Percentiles rank a stretch among this genome's conserved stretches.
These are phyloP conservation scores for Pachypeltis micranthus DNA, from an alignment of 1,140 invertebrate genomes.

Conservation along the genomic window DNA sequence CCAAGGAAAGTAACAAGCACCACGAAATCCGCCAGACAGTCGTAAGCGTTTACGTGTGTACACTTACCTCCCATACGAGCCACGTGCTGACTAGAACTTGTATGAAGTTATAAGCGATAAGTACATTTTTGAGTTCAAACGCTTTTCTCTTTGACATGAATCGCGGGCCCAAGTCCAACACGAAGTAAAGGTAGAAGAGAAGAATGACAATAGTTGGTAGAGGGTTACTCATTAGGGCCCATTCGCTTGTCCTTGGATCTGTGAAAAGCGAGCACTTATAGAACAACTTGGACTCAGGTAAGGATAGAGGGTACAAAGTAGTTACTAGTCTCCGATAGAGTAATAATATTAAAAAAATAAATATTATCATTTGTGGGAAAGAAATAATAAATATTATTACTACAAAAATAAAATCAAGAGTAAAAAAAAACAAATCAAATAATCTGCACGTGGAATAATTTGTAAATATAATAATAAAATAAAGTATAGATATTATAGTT, in stretches of 20 bases:
- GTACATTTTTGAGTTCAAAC: slow-evolving; percentile 58
- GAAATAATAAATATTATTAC: too few species aligned
- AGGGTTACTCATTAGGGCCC: slow-evolving; percentile 73
- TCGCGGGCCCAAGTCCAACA: slow-evolving; percentile 53
- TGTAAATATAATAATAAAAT: too few species aligned
- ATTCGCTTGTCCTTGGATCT: slow-evolving; percentile 74
- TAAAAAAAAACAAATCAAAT: too few species aligned
- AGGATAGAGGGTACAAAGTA: neutral
- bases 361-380: neutral
- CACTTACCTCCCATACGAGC: slow-evolving; percentile 54
- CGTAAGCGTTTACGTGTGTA: too few species aligned
- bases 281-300: neutral
- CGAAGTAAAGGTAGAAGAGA: slow-evolving; percentile 63
- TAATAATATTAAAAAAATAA: neutral
- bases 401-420: too few species aligned
- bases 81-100: slow-evolving; percentile 57
- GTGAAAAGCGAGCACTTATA: too few species aligned
- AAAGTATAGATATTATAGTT: too few species aligned
- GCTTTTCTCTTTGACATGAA: slow-evolving; percentile 78
- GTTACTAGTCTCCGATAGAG: neutral
- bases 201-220: slow-evolving; percentile 60
- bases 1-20: too few species aligned
- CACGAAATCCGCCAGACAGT: too few species aligned
- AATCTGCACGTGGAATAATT: too few species aligned
- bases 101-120: slow-evolving; percentile 57